phyloP scores from a whole-genome alignment of 2,797 vertebrate species.

The Sebastes kiyomatsui region DNA sequence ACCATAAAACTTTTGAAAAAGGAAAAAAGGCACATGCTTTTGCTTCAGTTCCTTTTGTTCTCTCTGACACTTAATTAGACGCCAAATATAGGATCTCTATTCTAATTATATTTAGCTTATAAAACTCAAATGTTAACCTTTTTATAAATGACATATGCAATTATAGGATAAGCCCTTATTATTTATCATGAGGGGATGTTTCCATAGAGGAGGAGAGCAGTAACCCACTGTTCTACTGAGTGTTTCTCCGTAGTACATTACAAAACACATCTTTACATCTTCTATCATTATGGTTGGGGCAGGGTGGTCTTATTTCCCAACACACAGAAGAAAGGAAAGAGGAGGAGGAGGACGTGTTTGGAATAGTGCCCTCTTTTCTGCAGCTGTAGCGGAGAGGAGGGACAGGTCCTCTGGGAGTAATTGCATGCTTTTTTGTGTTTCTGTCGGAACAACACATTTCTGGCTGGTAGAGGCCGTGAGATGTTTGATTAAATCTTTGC shows the following conservation, averaged over 20 bases:
- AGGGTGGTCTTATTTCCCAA: conserved; percentile 47
- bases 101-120: neutral
- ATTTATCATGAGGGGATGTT: conserved; percentile 30
- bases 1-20: neutral
- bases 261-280: conserved; percentile 29
- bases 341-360: conserved; percentile 55
- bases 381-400: conserved; percentile 75
- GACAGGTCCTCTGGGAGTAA: conserved; percentile 68
- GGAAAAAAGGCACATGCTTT: neutral
- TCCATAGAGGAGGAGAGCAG: conserved; percentile 12
- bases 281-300: conserved; percentile 42
- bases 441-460: conserved; percentile 72
- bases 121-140: conserved; percentile 13
- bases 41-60: conserved; percentile 5
- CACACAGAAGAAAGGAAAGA: conserved; percentile 41
- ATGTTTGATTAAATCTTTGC: conserved; percentile 76
- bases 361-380: conserved; percentile 70
- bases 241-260: conserved; percentile 18
- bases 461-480: conserved; percentile 60
- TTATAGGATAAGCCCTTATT: conserved; percentile 23
- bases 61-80: conserved; percentile 37
- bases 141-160: conserved; percentile 31
- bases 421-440: conserved; percentile 76
- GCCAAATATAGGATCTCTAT: neutral
- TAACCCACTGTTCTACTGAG: conserved; percentile 13